Base-by-base conservation (phyloP, 2,888 invertebrate genomes). In the Ennomos erosarius region DNA sequence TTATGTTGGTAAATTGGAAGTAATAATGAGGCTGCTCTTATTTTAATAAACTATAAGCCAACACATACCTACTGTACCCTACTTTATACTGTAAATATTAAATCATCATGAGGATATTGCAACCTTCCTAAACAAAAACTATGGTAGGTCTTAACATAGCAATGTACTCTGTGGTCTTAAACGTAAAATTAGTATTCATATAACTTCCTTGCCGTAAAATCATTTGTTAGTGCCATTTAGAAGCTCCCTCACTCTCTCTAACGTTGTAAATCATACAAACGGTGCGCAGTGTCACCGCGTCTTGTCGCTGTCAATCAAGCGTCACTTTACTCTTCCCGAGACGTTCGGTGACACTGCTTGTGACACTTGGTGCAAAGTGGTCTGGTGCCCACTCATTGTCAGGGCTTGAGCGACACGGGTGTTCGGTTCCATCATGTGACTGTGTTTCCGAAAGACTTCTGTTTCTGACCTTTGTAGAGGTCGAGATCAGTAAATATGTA, bases 381-480 rank as follows among this genome's bases (percentile, higher is more conserved):
- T 39, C 46, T 55, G 47, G 62, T 51, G 51, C 56, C 60, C 61
- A 59, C 59, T 69, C 70, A 72, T 57, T 69, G 68, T 69, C 72
- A 68, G 49, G 67, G 70, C 43, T 64, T 60, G 59, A 47, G 33
- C 42, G 45, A 48, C 50, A 16, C 45, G 34, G 61, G 68, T 62
- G 56, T 64, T 38, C 26, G 58, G n/a, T 65, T 59, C 59, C 62
- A 62, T 59, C 58, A 55, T 52, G 66, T 63, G 66, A 63, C 35
- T 9, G 40, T 64, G 55, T 60, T 65, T 60, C 16, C 47, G 57
- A 40, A 42, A 46, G 55, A 12, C 47, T 34, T 53, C 43, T 45
- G 38, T 59, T 55, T 51, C 38, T 50, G 43, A 53, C 56, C 52
- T 56, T 52, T 36, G 37, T 56, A 46, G 51, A 68, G 68, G 65